Percentiles rank a stretch among this genome's conserved stretches.
Conservation (phyloP, 2,113 vertebrate species). For the Dicaeum eximium region DNA sequence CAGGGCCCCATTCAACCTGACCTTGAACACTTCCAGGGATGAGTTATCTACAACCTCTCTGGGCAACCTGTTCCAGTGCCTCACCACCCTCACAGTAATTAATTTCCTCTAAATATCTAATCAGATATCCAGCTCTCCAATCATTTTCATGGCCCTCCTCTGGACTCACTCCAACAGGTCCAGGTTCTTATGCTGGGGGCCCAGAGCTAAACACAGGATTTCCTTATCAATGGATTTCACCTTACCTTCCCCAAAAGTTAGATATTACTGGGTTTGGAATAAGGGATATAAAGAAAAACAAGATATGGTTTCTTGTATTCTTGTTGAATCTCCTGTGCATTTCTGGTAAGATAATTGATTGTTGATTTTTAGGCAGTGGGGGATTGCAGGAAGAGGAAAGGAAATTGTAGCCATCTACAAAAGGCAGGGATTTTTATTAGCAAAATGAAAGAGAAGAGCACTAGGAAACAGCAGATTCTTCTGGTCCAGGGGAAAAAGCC, state of each 20-base stretch:
- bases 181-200: not conserved
- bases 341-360: not conserved
- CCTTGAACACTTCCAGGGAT: not conserved
- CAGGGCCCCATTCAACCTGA: not conserved
- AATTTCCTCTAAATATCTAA: not conserved
- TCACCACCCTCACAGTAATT: not conserved
- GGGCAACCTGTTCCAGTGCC: not conserved
- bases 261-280: not conserved
- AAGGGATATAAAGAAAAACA: not conserved
- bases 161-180: not conserved
- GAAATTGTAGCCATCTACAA: not conserved
- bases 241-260: not conserved
- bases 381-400: not conserved
- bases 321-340: not conserved
- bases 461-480: not conserved
- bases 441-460: not conserved
- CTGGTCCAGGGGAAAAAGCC: not conserved
- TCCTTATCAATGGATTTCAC: not conserved
- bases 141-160: accelerated
- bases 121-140: accelerated
- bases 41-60: not conserved
- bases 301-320: not conserved
- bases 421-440: not conserved
- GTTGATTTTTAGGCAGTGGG: not conserved
- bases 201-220: not conserved